Base-by-base conservation (phyloP, 1,140 invertebrate genomes). In the Hycleus phaleratus region DNA sequence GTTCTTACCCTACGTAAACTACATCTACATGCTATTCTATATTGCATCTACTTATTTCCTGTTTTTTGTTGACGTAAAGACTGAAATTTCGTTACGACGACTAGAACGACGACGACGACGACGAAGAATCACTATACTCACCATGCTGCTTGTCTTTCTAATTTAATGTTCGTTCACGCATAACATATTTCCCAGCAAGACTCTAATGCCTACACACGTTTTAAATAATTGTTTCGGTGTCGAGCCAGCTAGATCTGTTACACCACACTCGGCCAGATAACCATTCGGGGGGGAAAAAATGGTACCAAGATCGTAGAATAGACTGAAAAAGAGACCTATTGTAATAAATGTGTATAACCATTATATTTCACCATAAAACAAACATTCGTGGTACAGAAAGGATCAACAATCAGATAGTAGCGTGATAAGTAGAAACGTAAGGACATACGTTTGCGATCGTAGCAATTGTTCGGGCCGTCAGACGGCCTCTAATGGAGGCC, bases 341-440 rank as follows among this genome's bases (percentile, higher is more conserved):
- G 32, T 32, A 32, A 32, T 32, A 32, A 7, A 32, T 32, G 32
- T 18, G 18, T 7, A 32, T 32, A 32, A 32, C 4, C 32, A 32
- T 32, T 32, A 32, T 18, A 18, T 32, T 32, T 32, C 7, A 32
- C 4, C 32, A 32, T 32, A 32, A 4, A 32, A 32, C 32, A 32
- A 32, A 32, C 32, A 32, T 32, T 32, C 7, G 32, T 32, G 32
- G 32, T 1, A 5, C 32, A 32, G 32, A 32, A 32, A 40, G 51
- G 25, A 25, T 43, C 51, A 45, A 11, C 47, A 52, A 68, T 68
- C 65, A 68, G 66, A 70, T 70, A 68, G 58, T 38, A 49, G 52
- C 49, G 66, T 70, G 68, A 70, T 70, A 70, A 70, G 66, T 70
- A 68, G 66, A 68, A 68, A 60, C 60, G 50, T 26, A 40, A 55